Evolutionary conservation across 2,797 vertebrate species (phyloP).

Genomic region (Vireo griseus): DNA sequence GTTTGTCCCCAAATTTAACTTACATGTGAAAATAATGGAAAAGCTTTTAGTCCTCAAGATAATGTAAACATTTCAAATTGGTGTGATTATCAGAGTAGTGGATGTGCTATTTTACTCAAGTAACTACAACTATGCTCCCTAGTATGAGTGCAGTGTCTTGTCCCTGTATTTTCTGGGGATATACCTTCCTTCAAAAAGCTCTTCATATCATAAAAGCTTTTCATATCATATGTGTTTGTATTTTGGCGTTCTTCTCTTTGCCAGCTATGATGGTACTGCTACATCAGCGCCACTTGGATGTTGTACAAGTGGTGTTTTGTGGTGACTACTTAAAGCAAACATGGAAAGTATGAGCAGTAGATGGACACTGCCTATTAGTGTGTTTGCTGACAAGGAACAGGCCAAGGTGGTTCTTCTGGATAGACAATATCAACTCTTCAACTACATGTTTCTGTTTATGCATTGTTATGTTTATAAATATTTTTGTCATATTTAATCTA

Average conservation of each 20-base stretch:
- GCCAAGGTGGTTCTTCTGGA: background rate
- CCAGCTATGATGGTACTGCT: background rate
- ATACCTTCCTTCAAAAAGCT: background rate
- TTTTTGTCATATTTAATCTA: background rate
- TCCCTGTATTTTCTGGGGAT: background rate
- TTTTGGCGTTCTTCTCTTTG: background rate
- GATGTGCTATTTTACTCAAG: background rate
- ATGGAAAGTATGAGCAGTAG: background rate
- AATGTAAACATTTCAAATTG: background rate
- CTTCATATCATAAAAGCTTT: background rate
- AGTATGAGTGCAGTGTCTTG: background rate
- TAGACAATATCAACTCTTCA: background rate
- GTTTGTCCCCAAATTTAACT: background rate
- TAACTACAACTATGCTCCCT: background rate
- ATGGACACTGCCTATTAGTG: rapidly evolving
- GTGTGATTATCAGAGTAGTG: background rate
- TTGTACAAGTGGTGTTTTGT: background rate
- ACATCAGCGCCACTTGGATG: background rate
- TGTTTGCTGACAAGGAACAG: background rate
- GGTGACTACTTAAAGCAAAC: background rate
- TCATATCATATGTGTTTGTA: background rate
- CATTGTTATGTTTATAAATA: background rate
- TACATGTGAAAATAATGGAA: background rate
- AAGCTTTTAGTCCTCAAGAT: background rate
- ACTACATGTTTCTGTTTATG: background rate